Evolutionary conservation across 2,888 invertebrate species (phyloP), one percentile per base, ranked within the genome.

Genomic region (Dioctria linearis): DNA sequence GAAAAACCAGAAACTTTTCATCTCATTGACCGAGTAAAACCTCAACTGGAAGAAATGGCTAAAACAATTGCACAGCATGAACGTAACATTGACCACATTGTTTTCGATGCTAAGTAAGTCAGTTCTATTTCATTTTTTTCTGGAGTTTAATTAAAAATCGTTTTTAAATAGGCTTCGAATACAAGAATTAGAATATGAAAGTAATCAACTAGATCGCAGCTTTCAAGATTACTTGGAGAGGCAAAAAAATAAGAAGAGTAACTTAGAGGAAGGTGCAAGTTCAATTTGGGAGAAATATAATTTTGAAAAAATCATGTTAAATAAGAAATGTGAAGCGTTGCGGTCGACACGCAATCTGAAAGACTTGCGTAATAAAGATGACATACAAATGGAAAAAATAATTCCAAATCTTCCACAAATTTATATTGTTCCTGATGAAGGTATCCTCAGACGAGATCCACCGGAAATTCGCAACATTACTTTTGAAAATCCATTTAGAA

Each of bases 151-250:
- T 9, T 5, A 37, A 25, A 25, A 43, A 43, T 5, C 75, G 76
- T 65, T 69, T 78, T 63, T 54, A n/a, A n/a, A n/a, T n/a, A 88
- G 88, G 81, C 83, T 85, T 54, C 87, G 88, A 6, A 85, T 89
- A 78, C 84, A 85, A 78, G 86, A 88, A 82, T 81, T 89, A 57
- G 88, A 89, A 80, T 82, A 85, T 66, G 88, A 89, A 83, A 88
- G 88, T 80, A 85, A 87, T 83, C 84, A 87, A 81, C 81, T 89
- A 57, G 88, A 89, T 81, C 84, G 86, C 69, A 86, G 84, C 42
- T 88, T 89, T 57, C 85, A 85, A 11, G 84, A 84, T 3, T 88
- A 87, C 79, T 67, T 89, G 71, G 85, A 87, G 54, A 84, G 85
- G 8, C 85, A 86, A 54, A 83, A 84, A 3, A 61, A 78, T 3